These are phyloP conservation scores for Strigamia crassipes DNA, from an alignment of 2,888 invertebrate species.

Conservation along the genomic window DNA sequence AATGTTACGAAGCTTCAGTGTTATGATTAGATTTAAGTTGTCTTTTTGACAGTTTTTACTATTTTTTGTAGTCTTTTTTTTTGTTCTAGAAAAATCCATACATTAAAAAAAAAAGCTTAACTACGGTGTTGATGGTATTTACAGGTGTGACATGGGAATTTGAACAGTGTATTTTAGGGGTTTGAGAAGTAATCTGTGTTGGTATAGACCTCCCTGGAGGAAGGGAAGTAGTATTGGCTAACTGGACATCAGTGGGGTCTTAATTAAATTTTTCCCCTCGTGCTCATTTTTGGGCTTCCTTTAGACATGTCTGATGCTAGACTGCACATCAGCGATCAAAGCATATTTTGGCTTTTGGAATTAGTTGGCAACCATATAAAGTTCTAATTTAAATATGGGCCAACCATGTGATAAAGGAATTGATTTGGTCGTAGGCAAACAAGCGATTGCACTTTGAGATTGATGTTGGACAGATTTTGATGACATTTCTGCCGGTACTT, in stretches of 20 bases:
- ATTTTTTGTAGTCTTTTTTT: too few relatives aligned
- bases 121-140: neutral
- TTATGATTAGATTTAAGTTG: too few relatives aligned
- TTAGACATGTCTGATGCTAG: constrained; percentile 18
- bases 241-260: constrained; percentile 36
- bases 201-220: constrained; percentile 24
- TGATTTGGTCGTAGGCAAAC: neutral
- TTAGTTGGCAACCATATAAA: neutral
- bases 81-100: neutral
- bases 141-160: constrained; percentile 28
- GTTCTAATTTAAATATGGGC: neutral
- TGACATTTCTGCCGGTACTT: neutral
- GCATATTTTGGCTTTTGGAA: neutral
- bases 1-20: too few relatives aligned
- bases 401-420: neutral
- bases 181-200: constrained; percentile 30
- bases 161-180: constrained; percentile 26
- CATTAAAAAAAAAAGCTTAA: neutral
- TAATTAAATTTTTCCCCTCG: constrained; percentile 33
- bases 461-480: constrained; percentile 1
- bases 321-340: constrained; percentile 20
- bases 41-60: too few relatives aligned
- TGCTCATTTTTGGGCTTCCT: constrained; percentile 27
- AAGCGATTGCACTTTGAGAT: neutral
- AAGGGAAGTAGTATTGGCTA: constrained; percentile 35